Evolutionary conservation across 2,888 invertebrate species (phyloP).

Genomic region (Poecilus cupreus): DNA sequence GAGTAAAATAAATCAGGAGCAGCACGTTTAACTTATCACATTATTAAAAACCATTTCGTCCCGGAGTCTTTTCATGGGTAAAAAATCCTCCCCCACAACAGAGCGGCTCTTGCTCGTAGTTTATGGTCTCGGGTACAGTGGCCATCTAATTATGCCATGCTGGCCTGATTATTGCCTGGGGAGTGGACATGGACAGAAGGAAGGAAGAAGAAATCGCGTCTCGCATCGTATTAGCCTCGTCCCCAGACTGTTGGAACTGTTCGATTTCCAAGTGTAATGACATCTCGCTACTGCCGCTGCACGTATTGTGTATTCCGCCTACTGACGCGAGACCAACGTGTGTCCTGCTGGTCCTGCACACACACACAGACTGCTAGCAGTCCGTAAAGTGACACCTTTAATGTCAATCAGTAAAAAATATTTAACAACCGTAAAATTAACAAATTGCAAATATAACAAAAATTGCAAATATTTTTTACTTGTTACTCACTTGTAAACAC

Average conservation of each 20-base stretch:
- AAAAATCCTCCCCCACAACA: not conserved
- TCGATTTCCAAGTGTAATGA: conserved; percentile 58
- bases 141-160: conserved; percentile 36
- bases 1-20: conserved; percentile 17
- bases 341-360: not conserved
- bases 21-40: conserved; percentile 33
- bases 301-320: conserved; percentile 71
- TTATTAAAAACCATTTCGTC: conserved; percentile 33
- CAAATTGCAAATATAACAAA: no score
- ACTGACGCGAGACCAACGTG: conserved; percentile 53
- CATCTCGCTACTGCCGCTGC: conserved; percentile 40
- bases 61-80: conserved; percentile 1
- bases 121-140: conserved; percentile 20
- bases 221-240: not conserved
- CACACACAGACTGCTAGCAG: not conserved
- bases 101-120: not conserved
- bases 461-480: no score
- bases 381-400: no score
- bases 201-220: conserved; percentile 14
- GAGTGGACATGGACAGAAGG: not conserved
- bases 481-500: no score
- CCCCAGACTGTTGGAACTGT: conserved; percentile 47
- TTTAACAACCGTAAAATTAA: no score
- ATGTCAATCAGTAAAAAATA: no score
- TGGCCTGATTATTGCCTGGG: conserved; percentile 38